Evolutionary conservation across 2,888 invertebrate species (phyloP).

Genomic region (Cordilura impudica): DNA sequence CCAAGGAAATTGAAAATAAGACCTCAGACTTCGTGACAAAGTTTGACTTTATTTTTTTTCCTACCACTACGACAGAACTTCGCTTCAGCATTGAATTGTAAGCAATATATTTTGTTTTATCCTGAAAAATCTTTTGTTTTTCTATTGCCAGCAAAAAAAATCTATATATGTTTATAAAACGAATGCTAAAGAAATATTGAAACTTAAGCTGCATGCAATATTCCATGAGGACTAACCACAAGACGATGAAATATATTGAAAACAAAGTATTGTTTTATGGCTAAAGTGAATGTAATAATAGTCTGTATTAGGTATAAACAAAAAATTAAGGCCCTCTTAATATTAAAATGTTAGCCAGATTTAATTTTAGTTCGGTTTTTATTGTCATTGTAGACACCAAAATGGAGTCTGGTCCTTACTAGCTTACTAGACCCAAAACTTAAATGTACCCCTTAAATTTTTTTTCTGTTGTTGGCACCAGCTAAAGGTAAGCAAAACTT

Average conservation of each 20-base stretch:
- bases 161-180: too few species aligned
- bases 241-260: background rate
- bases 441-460: too few species aligned
- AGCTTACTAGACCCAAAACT: too few species aligned
- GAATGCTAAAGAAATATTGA: background rate
- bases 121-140: too few species aligned
- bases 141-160: background rate
- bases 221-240: background rate
- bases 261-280: background rate
- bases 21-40: slow-evolving; percentile 39
- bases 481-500: background rate
- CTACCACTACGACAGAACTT: too few species aligned
- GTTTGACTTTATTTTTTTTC: slow-evolving; percentile 23
- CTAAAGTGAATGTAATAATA: too few species aligned
- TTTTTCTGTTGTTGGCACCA: background rate
- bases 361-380: too few species aligned
- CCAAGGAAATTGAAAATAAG: background rate
- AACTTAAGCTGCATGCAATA: slow-evolving; percentile 49
- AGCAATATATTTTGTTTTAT: slow-evolving; percentile 24
- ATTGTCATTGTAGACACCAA: too few species aligned
- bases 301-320: too few species aligned
- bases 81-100: slow-evolving; percentile 8
- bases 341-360: too few species aligned
- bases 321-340: too few species aligned
- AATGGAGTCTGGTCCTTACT: too few species aligned